These are phyloP conservation scores for Hypolimnas misippus DNA, from an alignment of 2,888 invertebrate genomes.

Conservation along the genomic window DNA sequence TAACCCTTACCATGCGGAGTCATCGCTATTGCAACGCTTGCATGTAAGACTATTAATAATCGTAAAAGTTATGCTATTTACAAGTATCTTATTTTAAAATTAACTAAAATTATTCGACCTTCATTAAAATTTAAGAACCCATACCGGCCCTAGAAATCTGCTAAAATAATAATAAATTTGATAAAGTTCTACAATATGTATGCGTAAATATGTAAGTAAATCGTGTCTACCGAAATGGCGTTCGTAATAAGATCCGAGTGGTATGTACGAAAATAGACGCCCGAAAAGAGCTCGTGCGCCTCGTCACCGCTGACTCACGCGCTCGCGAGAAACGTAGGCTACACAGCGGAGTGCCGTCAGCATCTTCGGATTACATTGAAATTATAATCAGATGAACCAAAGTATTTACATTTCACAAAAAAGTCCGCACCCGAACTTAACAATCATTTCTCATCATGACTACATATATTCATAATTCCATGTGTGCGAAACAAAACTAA, in stretches of 20 bases:
- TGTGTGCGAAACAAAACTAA: too few species aligned
- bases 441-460: background rate
- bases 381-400: background rate
- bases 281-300: slow-evolving; percentile 48
- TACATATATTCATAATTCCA: too few species aligned
- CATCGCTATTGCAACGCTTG: too few species aligned
- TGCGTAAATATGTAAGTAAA: slow-evolving; percentile 24
- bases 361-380: slow-evolving; percentile 16
- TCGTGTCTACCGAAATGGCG: slow-evolving; percentile 65
- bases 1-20: too few species aligned
- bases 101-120: too few species aligned
- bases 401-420: background rate
- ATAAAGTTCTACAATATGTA: background rate
- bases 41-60: too few species aligned
- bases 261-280: slow-evolving; percentile 51
- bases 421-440: background rate
- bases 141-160: too few species aligned
- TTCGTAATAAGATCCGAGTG: slow-evolving; percentile 74
- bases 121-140: too few species aligned
- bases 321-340: slow-evolving; percentile 20
- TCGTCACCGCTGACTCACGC: slow-evolving; percentile 52
- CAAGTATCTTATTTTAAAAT: too few species aligned
- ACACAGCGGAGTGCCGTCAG: slow-evolving; percentile 6
- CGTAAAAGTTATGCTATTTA: too few species aligned
- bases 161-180: too few species aligned